These are phyloP conservation scores for Podargus strigoides DNA, from an alignment of 2,797 vertebrate species.

Conservation along the genomic window DNA sequence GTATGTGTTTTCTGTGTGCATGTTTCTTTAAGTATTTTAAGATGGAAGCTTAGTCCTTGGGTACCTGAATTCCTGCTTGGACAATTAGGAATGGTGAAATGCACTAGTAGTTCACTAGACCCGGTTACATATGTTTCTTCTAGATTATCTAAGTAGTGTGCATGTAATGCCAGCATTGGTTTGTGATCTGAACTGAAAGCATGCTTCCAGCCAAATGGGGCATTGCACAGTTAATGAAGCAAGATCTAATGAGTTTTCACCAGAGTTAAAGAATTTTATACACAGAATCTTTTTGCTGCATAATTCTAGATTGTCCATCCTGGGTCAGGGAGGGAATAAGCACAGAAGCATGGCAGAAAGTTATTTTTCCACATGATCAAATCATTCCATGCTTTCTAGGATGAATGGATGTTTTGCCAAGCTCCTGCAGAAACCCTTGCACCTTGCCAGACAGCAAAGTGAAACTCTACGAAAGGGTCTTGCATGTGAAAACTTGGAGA, in stretches of 20 bases:
- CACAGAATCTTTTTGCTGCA: background rate
- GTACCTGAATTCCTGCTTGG: background rate
- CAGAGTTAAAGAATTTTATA: background rate
- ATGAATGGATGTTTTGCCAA: background rate
- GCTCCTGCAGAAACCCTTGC: background rate
- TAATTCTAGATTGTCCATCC: background rate
- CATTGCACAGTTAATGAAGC: background rate
- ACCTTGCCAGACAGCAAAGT: background rate
- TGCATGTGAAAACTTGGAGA: background rate
- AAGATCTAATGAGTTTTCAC: background rate
- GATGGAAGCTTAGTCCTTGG: background rate
- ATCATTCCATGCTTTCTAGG: background rate
- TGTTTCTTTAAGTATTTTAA: background rate
- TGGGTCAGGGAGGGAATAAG: background rate
- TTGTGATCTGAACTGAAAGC: background rate
- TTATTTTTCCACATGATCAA: background rate
- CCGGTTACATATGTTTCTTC: background rate
- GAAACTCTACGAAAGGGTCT: background rate
- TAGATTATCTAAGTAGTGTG: background rate
- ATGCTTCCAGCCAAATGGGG: background rate
- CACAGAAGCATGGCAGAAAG: background rate
- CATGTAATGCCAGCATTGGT: background rate
- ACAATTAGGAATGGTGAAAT: background rate
- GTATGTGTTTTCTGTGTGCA: background rate
- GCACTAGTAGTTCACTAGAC: background rate